These are phyloP conservation scores for Dendrocincla fuliginosa DNA, from an alignment of 2,797 vertebrate species.

Conservation along the genomic window DNA sequence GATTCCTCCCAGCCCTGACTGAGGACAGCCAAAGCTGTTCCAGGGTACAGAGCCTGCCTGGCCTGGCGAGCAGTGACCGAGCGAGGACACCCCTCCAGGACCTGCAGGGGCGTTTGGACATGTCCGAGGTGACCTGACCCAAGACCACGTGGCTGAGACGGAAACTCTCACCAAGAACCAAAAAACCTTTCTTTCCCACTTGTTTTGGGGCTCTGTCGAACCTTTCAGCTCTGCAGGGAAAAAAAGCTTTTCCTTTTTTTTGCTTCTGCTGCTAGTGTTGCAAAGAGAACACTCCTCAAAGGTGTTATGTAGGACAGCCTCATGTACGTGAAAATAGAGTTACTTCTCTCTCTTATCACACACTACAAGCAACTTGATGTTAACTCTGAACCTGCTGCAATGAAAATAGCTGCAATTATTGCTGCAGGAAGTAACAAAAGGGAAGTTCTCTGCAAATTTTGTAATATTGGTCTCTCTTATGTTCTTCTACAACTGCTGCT, in stretches of 20 bases:
- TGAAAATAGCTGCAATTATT: background rate
- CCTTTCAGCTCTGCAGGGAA: background rate
- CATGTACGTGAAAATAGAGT: background rate
- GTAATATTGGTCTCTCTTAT: background rate
- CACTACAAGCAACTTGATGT: background rate
- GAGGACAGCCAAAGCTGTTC: background rate
- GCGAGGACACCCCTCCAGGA: background rate
- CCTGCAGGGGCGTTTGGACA: background rate
- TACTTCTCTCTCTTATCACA: background rate
- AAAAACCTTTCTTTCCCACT: background rate
- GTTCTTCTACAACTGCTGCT: background rate
- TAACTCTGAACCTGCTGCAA: background rate
- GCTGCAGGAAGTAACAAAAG: background rate
- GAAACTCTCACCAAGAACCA: background rate
- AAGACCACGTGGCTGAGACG: accelerated
- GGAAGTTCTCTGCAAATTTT: background rate
- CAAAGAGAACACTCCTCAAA: background rate
- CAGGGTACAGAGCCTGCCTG: background rate
- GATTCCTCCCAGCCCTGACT: background rate
- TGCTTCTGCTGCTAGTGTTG: background rate
- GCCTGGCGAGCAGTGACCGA: background rate
- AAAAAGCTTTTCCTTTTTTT: background rate
- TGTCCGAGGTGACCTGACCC: background rate
- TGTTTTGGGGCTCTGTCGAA: background rate
- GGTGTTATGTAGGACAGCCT: too few relatives aligned